Evolutionary conservation across 2,113 vertebrate genomes (phyloP).

Genomic region (Oxyura jamaicensis): DNA sequence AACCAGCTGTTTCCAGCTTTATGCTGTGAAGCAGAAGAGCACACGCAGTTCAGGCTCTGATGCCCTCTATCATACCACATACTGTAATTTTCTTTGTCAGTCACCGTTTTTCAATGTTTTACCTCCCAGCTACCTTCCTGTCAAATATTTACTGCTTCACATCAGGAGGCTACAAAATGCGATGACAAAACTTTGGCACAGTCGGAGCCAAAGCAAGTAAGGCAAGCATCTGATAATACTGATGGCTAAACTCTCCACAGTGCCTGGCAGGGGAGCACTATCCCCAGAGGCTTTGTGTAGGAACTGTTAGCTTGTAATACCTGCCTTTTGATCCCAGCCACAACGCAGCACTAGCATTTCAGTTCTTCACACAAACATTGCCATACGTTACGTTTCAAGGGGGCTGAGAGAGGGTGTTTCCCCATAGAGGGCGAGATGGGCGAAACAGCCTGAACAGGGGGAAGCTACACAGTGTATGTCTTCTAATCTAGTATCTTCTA

Average conservation of each 20-base stretch:
- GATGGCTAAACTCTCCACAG: not conserved
- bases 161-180: not conserved
- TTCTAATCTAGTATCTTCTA: not conserved
- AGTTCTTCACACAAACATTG: no score
- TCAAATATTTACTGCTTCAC: no score
- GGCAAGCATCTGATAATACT: not conserved
- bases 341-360: not conserved
- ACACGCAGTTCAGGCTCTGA: fast-evolving
- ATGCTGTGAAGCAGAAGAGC: not conserved
- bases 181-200: not conserved
- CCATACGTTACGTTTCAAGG: not conserved
- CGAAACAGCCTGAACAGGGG: not conserved
- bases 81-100: not conserved
- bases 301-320: not conserved
- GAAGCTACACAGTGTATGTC: not conserved
- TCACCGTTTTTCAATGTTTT: not conserved
- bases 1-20: not conserved
- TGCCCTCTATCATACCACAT: not conserved
- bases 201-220: not conserved
- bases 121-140: not conserved
- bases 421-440: not conserved
- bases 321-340: not conserved
- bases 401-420: no score
- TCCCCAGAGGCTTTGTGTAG: not conserved
- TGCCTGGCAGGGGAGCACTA: fast-evolving